Conservation (phyloP, 2,888 invertebrate species). For the Sabatieria punctata region DNA sequence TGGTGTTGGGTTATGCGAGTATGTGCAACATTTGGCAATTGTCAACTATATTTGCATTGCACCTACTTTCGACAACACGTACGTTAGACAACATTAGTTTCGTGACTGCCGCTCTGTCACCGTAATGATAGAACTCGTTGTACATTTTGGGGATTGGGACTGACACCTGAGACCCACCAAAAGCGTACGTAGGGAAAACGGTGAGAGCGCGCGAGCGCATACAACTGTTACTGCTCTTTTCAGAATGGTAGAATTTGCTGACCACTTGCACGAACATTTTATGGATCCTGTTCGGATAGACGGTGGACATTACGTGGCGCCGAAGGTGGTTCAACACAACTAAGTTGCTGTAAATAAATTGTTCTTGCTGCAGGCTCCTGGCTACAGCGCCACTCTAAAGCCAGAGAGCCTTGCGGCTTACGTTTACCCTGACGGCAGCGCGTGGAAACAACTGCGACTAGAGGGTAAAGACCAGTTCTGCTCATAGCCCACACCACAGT, state of each 20-base stretch:
- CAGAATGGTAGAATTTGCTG: conserved; percentile 64
- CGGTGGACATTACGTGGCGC: conserved; percentile 39
- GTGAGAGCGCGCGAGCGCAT: too few relatives aligned
- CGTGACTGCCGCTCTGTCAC: too few relatives aligned
- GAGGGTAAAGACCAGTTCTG: too few relatives aligned
- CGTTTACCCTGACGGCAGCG: conserved; percentile 56
- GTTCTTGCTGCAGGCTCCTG: neutral
- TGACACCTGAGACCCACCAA: too few relatives aligned
- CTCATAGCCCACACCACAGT: too few relatives aligned
- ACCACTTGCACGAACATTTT: conserved; percentile 78
- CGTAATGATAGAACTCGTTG: too few relatives aligned
- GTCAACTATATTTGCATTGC: conserved; percentile 65
- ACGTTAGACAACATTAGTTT: conserved; percentile 6
- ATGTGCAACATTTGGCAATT: conserved; percentile 75
- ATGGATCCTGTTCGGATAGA: conserved; percentile 50
- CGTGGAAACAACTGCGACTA: conserved; percentile 54
- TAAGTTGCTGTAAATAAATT: neutral
- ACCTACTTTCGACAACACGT: conserved; percentile 48
- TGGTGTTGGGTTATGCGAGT: conserved; percentile 80
- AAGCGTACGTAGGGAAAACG: too few relatives aligned
- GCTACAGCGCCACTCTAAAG: neutral
- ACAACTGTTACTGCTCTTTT: too few relatives aligned
- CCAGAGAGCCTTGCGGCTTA: conserved; percentile 42
- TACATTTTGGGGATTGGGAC: too few relatives aligned
- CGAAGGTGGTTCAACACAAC: conserved; percentile 1